These are phyloP conservation scores for Epinotia ramella DNA, from an alignment of 2,888 invertebrate species.

Conservation along the genomic window DNA sequence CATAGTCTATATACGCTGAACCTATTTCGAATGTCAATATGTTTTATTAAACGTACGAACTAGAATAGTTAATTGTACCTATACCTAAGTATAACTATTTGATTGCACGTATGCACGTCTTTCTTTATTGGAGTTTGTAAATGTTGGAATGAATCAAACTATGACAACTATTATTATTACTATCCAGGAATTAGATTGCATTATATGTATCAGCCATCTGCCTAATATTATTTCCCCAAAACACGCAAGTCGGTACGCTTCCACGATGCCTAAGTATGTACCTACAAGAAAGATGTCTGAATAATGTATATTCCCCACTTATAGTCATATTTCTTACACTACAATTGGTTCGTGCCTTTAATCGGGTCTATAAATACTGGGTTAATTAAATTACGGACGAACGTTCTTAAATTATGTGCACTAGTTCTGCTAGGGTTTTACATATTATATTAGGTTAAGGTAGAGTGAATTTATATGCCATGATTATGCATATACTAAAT, in stretches of 20 bases:
- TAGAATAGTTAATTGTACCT: slow-evolving; percentile 14
- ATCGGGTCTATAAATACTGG: slow-evolving; percentile 33
- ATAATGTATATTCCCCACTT: slow-evolving; percentile 71
- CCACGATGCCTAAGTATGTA: slow-evolving; percentile 59
- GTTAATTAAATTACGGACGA: slow-evolving; percentile 22
- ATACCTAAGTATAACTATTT: too few relatives aligned
- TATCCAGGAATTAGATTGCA: background rate
- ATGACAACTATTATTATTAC: too few relatives aligned
- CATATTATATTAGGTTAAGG: too few relatives aligned
- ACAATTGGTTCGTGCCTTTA: slow-evolving; percentile 57
- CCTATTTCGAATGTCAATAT: slow-evolving; percentile 33
- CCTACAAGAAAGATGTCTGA: slow-evolving; percentile 69
- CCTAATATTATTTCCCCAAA: slow-evolving; percentile 60
- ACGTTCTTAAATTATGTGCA: background rate
- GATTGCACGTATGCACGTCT: slow-evolving; percentile 43
- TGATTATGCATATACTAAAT: too few relatives aligned
- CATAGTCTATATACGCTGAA: slow-evolving; percentile 40
- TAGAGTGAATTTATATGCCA: too few relatives aligned
- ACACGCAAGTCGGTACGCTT: slow-evolving; percentile 66
- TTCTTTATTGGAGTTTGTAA: slow-evolving; percentile 29
- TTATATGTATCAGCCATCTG: background rate
- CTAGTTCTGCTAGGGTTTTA: too few relatives aligned
- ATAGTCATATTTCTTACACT: slow-evolving; percentile 62
- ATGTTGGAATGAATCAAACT: background rate
- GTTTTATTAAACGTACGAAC: slow-evolving; percentile 27